A percentile compares a stretch with the other conserved stretches of the same genome.
Evolutionary conservation across 1,140 invertebrate species (phyloP).

Genomic region (Drosophila athabasca): DNA sequence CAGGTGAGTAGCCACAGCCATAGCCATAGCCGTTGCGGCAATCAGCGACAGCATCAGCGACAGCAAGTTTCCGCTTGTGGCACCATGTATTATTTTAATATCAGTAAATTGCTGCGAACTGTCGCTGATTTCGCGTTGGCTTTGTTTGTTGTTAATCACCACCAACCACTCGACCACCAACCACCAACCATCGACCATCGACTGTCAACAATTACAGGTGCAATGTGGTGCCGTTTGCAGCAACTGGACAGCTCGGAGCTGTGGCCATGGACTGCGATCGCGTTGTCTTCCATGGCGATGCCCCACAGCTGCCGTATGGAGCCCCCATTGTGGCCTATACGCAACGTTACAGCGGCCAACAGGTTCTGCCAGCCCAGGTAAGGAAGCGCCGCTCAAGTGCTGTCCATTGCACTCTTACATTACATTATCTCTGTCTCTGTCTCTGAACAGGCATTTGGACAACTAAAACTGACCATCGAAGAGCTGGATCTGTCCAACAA

Average conservation of each 20-base stretch:
- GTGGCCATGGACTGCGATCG: slow-evolving; percentile 90
- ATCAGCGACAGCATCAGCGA: not conserved
- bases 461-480: slow-evolving; percentile 87
- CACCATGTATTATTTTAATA: slow-evolving; percentile 67
- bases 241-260: slow-evolving; percentile 80
- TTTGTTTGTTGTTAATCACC: slow-evolving; percentile 47
- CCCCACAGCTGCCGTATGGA: slow-evolving; percentile 88
- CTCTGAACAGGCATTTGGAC: slow-evolving; percentile 85
- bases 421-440: not conserved
- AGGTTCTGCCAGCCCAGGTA: slow-evolving; percentile 90
- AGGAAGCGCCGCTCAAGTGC: slow-evolving; percentile 15
- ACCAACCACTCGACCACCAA: too few relatives aligned
- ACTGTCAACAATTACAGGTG: slow-evolving; percentile 77
- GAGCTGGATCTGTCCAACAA: slow-evolving; percentile 93
- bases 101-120: slow-evolving; percentile 52
- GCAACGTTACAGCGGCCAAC: slow-evolving; percentile 90
- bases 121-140: slow-evolving; percentile 29
- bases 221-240: slow-evolving; percentile 82
- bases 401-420: not conserved
- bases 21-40: not conserved
- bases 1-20: slow-evolving; percentile 66
- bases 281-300: slow-evolving; percentile 91
- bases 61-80: slow-evolving; percentile 40
- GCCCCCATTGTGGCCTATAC: slow-evolving; percentile 90
- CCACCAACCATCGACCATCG: slow-evolving; percentile 7